phyloP scores from a whole-genome alignment of 2,797 vertebrate genomes.

The Crocodylus rhombifer region DNA sequence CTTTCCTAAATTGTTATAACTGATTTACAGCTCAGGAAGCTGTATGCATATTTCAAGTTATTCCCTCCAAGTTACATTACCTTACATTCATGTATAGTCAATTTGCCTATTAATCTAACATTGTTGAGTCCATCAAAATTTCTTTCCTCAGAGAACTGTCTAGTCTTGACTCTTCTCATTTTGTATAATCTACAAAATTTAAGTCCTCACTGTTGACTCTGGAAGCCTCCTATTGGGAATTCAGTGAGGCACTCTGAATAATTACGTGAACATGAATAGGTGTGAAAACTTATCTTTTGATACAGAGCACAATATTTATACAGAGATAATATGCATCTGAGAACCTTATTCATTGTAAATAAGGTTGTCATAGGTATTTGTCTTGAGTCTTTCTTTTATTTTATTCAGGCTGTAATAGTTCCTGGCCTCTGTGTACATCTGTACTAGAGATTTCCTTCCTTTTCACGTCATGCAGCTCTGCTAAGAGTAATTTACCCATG shows the following conservation, averaged over 20 bases:
- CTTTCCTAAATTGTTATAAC: too few species aligned
- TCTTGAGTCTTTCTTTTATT: background rate
- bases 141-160: too few species aligned
- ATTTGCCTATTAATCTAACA: too few species aligned
- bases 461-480: background rate
- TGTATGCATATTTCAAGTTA: too few species aligned
- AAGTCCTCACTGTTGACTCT: background rate
- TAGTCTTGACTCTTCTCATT: too few species aligned
- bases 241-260: background rate
- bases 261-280: background rate
- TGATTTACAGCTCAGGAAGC: too few species aligned
- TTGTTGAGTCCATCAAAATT: too few species aligned
- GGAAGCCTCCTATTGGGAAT: background rate
- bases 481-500: background rate
- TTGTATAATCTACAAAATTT: too few species aligned
- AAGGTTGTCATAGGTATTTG: background rate
- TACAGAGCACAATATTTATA: too few species aligned
- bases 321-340: too few species aligned
- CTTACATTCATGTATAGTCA: too few species aligned
- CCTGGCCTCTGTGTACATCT: background rate
- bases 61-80: too few species aligned
- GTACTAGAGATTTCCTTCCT: background rate
- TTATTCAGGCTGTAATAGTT: background rate
- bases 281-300: background rate
- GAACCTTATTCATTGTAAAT: background rate